These are phyloP conservation scores for Motacilla tschutschensis DNA, from an alignment of 2,113 vertebrate species.

Conservation along the genomic window DNA sequence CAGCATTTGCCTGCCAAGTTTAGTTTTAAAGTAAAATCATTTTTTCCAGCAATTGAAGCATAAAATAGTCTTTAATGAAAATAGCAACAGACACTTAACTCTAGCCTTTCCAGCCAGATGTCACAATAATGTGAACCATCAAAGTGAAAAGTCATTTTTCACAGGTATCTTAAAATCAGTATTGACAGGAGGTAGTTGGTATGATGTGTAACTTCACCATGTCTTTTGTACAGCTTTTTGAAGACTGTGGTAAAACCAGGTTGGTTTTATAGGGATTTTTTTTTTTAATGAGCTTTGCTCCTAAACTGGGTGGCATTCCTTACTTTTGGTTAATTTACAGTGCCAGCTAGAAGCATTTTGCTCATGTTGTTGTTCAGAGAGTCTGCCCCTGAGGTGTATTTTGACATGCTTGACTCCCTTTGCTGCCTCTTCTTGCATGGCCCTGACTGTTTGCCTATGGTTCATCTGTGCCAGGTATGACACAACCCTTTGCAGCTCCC, in stretches of 20 bases:
- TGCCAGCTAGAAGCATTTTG: not conserved
- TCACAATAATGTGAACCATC: constrained; percentile 20
- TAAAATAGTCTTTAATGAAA: constrained; percentile 3
- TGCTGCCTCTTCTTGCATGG: not conserved
- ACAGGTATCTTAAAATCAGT: not conserved
- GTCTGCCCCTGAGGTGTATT: not conserved
- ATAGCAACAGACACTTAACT: constrained; percentile 35
- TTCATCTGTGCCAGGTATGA: constrained; percentile 38
- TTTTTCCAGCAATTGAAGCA: constrained; percentile 5
- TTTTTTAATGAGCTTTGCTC: not conserved
- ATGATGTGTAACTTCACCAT: not conserved
- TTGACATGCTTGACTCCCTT: not conserved
- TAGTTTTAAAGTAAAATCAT: not conserved
- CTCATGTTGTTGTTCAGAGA: not conserved
- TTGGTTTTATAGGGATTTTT: not conserved
- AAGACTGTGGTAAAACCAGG: not conserved
- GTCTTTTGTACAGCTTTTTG: not conserved
- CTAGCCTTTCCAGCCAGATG: constrained; percentile 7
- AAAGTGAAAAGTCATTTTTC: constrained; percentile 21
- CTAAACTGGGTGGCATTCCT: not conserved
- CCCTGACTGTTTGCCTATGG: not conserved
- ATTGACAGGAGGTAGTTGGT: not conserved
- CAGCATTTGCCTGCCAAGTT: not conserved
- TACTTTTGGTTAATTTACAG: not conserved
- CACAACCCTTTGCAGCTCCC: not conserved